Percentiles rank a stretch among this genome's conserved stretches.
These are phyloP conservation scores for Agrochola litura DNA, from an alignment of 2,888 invertebrate species.

Conservation along the genomic window DNA sequence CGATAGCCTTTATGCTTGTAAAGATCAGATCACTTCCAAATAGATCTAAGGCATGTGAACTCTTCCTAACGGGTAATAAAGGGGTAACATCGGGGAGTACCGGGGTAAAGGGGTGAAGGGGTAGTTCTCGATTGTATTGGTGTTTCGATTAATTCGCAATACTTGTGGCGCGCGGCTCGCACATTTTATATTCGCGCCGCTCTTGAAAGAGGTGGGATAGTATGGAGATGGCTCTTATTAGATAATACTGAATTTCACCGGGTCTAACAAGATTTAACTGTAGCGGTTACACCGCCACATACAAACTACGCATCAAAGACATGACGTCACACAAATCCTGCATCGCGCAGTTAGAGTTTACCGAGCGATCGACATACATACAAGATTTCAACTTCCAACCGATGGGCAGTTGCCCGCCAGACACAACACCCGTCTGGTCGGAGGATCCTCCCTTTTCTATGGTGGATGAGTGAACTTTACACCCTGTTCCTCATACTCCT, in stretches of 20 bases:
- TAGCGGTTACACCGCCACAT: no score
- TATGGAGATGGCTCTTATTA: constrained; percentile 63
- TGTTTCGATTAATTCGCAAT: constrained; percentile 84
- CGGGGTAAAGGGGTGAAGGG: neutral
- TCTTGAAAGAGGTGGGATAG: constrained; percentile 39
- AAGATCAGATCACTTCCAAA: constrained; percentile 12
- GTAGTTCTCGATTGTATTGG: constrained; percentile 60
- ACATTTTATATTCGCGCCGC: constrained; percentile 76
- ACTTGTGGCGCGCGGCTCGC: constrained; percentile 76
- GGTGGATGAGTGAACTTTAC: no score
- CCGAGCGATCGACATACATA: no score
- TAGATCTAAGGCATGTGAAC: constrained; percentile 14
- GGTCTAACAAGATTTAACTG: no score
- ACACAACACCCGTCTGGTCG: no score
- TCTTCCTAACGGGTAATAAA: constrained; percentile 26
- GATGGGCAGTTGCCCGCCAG: no score
- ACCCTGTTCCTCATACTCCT: no score
- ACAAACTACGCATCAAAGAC: no score
- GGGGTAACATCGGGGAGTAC: constrained; percentile 11
- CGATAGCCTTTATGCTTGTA: neutral
- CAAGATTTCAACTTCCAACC: no score
- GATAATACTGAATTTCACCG: neutral
- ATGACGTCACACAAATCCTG: no score
- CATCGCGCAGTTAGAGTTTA: no score
- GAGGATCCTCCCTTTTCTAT: no score